Percentiles rank a stretch among this genome's conserved stretches.
These are phyloP conservation scores for Lathamus discolor DNA, from an alignment of 2,113 vertebrate genomes.

Conservation along the genomic window DNA sequence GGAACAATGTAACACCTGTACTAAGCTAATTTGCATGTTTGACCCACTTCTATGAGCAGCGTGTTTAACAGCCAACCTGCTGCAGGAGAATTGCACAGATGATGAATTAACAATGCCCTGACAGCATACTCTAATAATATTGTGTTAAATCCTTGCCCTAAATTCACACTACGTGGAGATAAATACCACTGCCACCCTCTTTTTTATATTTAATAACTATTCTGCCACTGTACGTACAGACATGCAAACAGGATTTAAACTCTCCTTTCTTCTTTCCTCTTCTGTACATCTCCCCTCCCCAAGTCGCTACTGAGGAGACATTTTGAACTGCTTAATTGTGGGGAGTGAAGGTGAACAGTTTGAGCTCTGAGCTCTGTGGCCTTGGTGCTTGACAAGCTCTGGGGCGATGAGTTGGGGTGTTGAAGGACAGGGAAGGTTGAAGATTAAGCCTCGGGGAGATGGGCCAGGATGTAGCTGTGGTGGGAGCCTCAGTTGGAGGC, in stretches of 20 bases:
- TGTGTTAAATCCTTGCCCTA: neutral
- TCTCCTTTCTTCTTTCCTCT: neutral
- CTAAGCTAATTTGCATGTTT: slow-evolving; percentile 17
- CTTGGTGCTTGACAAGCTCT: no score
- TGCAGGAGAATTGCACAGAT: neutral
- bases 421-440: no score
- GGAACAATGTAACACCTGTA: neutral
- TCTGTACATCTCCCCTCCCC: neutral
- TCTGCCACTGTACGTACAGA: neutral
- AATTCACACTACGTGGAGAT: neutral
- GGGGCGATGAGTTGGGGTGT: no score
- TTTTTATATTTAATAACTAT: neutral
- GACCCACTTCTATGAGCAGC: neutral
- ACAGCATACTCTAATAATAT: neutral
- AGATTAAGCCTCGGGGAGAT: no score
- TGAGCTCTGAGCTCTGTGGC: no score
- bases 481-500: no score
- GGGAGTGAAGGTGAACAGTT: no score
- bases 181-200: neutral
- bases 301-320: neutral
- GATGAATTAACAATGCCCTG: neutral
- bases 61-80: neutral
- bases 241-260: neutral
- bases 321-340: neutral
- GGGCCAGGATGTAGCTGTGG: no score